A percentile compares a stretch with the other conserved stretches of the same genome.
Conservation (phyloP, 2,888 invertebrate species). For the Patella caerulea region DNA sequence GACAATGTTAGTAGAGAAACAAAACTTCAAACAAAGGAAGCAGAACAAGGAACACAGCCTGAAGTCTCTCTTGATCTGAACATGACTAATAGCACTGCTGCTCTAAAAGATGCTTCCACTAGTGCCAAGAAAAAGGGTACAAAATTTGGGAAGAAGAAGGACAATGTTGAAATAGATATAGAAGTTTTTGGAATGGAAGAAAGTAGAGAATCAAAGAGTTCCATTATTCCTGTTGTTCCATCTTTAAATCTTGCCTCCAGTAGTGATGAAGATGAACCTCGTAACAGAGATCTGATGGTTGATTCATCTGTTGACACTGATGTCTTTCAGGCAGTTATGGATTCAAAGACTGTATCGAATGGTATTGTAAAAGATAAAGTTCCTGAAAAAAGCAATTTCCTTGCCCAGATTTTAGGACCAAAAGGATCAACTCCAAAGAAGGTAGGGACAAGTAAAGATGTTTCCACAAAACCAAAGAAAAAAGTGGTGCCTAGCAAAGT, state of each 20-base stretch:
- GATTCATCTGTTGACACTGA: slow-evolving; percentile 23
- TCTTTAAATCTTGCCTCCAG: slow-evolving; percentile 48
- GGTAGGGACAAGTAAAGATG: background rate
- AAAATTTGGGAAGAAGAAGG: slow-evolving; percentile 31
- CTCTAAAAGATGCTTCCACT: background rate
- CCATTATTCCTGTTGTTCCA: slow-evolving; percentile 46
- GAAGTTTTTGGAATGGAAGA: slow-evolving; percentile 60
- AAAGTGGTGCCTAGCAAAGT: slow-evolving; percentile 41
- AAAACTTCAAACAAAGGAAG: background rate
- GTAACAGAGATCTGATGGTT: background rate
- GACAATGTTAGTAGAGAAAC: slow-evolving; percentile 32
- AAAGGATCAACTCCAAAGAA: slow-evolving; percentile 8
- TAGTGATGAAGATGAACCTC: slow-evolving; percentile 34
- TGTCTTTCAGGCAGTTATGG: slow-evolving; percentile 17
- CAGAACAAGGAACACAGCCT: background rate
- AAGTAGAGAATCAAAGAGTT: slow-evolving; percentile 41
- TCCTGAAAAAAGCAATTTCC: background rate
- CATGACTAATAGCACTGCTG: background rate
- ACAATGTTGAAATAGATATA: slow-evolving; percentile 52
- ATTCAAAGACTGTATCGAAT: slow-evolving; percentile 21
- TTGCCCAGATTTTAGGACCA: slow-evolving; percentile 1
- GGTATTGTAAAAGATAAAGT: slow-evolving; percentile 26
- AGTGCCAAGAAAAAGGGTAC: slow-evolving; percentile 3
- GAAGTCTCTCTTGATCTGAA: background rate
- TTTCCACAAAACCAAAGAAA: slow-evolving; percentile 10